phyloP scores from a whole-genome alignment of 2,797 vertebrate genomes.

The Botia almorhae region DNA sequence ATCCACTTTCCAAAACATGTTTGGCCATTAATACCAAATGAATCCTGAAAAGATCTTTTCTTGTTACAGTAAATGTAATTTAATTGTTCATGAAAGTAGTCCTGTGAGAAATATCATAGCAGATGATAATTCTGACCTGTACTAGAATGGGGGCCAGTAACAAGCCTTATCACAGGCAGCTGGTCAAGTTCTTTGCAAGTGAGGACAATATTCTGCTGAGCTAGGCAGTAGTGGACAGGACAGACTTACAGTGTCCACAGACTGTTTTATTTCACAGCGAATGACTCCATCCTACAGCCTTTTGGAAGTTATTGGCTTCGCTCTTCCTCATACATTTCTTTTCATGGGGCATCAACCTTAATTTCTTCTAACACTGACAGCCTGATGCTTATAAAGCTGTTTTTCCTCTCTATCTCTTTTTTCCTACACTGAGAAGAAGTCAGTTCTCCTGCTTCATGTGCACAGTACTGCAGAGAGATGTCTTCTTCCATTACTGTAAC shows the following conservation, averaged over 20 bases:
- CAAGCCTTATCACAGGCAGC: constrained; percentile 51
- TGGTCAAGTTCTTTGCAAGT: constrained; percentile 46
- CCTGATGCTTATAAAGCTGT: constrained; percentile 63
- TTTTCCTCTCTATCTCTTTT: constrained; percentile 47
- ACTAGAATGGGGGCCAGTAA: constrained; percentile 5
- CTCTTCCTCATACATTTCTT: constrained; percentile 62
- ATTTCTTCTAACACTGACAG: constrained; percentile 66
- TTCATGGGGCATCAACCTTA: constrained; percentile 75
- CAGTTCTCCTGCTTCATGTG: constrained; percentile 54
- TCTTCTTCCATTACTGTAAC: constrained; percentile 58
- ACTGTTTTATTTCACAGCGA: constrained; percentile 70
- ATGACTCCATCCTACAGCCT: constrained; percentile 64
- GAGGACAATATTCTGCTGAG: constrained; percentile 52
- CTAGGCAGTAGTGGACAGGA: constrained; percentile 43
- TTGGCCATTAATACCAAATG: background rate
- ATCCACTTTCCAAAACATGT: background rate
- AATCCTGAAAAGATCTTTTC: background rate
- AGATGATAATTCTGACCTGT: constrained; percentile 9
- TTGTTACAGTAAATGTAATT: background rate
- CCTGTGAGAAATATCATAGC: background rate
- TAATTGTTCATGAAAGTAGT: too few relatives aligned
- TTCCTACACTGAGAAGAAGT: constrained; percentile 53
- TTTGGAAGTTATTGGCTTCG: constrained; percentile 69
- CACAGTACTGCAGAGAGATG: constrained; percentile 45
- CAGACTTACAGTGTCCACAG: constrained; percentile 61